Conservation (phyloP, 2,113 vertebrate genomes). For the Seriola quinqueradiata region DNA sequence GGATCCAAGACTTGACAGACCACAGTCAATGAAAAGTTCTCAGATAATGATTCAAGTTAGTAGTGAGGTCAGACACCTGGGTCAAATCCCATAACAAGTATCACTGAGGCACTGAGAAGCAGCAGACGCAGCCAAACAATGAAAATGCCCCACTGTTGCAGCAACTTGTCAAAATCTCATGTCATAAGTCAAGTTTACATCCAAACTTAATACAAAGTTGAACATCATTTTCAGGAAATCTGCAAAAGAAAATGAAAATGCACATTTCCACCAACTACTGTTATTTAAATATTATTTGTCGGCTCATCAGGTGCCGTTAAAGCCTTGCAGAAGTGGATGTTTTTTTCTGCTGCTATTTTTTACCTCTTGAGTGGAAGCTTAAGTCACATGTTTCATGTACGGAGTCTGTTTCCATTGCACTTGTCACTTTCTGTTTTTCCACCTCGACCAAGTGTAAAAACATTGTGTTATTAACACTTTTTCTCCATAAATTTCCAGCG, state of each 20-base stretch:
- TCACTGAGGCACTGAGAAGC: not conserved
- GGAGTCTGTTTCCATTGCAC: not conserved
- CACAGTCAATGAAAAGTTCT: conserved; percentile 16
- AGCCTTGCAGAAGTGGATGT: not conserved
- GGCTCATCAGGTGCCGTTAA: not conserved
- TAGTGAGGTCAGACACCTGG: not conserved
- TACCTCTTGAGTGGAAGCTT: not conserved
- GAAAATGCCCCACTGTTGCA: not conserved
- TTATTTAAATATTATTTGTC: no score
- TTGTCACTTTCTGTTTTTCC: not conserved
- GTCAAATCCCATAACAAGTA: not conserved
- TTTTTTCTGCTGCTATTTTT: not conserved
- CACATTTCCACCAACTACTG: no score
- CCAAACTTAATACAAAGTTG: no score
- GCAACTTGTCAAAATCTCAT: not conserved
- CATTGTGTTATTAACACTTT: not conserved
- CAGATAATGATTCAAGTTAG: not conserved
- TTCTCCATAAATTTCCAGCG: not conserved
- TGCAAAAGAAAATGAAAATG: no score
- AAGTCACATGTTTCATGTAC: not conserved
- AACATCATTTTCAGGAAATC: no score
- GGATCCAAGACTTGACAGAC: conserved; percentile 1
- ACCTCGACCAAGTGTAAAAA: not conserved
- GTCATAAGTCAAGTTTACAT: no score
- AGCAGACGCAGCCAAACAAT: not conserved